phyloP scores from a whole-genome alignment of 2,113 vertebrate genomes.

The Andinoacara biseriatus region DNA sequence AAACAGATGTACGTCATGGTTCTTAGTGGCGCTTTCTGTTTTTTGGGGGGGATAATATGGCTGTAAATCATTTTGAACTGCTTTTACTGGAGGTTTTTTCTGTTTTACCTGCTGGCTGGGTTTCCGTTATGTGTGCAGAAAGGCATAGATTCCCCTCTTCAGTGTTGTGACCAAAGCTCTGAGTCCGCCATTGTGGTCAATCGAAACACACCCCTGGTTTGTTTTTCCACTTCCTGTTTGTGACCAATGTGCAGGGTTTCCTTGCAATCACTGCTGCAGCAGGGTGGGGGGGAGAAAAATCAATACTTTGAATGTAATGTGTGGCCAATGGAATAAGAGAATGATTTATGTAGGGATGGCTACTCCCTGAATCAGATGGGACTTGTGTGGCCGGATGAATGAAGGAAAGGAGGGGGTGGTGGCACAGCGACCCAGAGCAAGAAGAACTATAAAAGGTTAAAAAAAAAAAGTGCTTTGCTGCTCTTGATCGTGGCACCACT shows the following conservation, averaged over 20 bases:
- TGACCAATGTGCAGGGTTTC: conserved; percentile 85
- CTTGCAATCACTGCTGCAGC: conserved; percentile 86
- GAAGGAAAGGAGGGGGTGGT: conserved; percentile 75
- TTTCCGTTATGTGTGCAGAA: background rate
- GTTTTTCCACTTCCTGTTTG: conserved; percentile 78
- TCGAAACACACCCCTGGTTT: conserved; percentile 60
- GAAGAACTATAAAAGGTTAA: conserved; percentile 49
- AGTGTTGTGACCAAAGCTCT: conserved; percentile 33
- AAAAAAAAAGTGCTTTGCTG: conserved; percentile 40
- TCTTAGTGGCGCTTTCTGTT: background rate
- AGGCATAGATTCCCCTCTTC: conserved; percentile 10
- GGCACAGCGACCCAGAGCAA: conserved; percentile 57
- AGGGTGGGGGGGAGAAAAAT: conserved; percentile 80
- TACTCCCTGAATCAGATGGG: conserved; percentile 91
- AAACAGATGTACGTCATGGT: background rate
- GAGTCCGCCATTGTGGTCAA: conserved; percentile 62
- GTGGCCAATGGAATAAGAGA: conserved; percentile 96
- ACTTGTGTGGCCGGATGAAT: conserved; percentile 81
- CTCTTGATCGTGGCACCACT: conserved; percentile 42
- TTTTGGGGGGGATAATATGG: background rate
- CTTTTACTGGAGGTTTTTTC: background rate
- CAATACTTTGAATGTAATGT: conserved; percentile 98
- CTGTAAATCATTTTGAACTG: background rate
- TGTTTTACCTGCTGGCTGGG: background rate
- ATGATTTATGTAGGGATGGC: conserved; percentile 98